A percentile compares a stretch with the other conserved stretches of the same genome.
Conservation (phyloP, 2,113 vertebrate species). For the Laticauda colubrina region DNA sequence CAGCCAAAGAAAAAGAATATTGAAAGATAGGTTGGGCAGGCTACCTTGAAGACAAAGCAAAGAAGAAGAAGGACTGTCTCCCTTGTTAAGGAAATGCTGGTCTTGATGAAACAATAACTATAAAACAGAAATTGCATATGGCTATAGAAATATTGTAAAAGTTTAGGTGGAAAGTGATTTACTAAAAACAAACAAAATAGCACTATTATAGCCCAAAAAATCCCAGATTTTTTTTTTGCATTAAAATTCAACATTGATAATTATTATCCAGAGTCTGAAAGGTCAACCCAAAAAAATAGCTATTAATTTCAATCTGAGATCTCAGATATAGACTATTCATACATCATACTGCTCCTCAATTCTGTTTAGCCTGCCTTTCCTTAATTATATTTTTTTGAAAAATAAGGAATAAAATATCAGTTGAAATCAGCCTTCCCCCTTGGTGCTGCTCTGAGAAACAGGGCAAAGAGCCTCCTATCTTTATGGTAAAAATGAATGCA, state of each 20-base stretch:
- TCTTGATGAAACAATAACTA: background rate
- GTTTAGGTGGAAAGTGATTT: background rate
- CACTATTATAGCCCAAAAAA: background rate
- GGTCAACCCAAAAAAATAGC: background rate
- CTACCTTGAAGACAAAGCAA: background rate
- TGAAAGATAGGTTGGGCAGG: background rate
- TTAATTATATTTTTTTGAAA: background rate
- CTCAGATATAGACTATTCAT: background rate
- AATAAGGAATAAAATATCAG: background rate
- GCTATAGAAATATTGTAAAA: background rate
- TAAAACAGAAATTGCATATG: background rate
- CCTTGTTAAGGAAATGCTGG: accelerated
- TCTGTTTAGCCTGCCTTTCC: background rate
- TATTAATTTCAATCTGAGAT: background rate
- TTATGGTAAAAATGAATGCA: background rate
- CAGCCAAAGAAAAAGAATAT: background rate
- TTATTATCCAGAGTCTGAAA: background rate
- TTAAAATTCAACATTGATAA: background rate
- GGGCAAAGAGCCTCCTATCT: background rate
- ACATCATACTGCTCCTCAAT: background rate
- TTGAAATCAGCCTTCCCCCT: background rate
- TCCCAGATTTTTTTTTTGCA: background rate
- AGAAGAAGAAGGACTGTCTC: background rate
- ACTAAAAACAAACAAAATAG: background rate
- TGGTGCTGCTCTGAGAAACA: background rate